Conservation (phyloP, 2,797 vertebrate species). For the Parauchenoglanis punctatus region DNA sequence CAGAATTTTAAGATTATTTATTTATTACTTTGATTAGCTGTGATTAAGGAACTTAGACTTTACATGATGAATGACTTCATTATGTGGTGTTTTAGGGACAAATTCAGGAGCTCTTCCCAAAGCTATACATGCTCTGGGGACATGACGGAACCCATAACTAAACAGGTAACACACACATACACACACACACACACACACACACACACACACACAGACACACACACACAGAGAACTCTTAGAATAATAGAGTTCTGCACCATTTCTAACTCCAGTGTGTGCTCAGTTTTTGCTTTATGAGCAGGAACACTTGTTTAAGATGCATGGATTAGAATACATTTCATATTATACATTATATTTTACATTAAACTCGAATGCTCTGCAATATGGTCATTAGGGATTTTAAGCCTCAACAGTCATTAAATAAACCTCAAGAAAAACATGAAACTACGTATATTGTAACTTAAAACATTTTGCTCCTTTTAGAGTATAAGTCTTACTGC, state of each 20-base stretch:
- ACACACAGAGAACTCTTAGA: not conserved
- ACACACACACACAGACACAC: slow-evolving; percentile 45
- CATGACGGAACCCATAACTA: slow-evolving; percentile 16
- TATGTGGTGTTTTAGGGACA: not conserved
- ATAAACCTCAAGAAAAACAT: not conserved
- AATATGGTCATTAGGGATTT: not conserved
- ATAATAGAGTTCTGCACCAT: not conserved
- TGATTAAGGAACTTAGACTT: not conserved
- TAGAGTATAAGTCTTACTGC: not conserved
- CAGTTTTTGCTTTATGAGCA: not conserved
- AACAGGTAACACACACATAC: slow-evolving; percentile 46
- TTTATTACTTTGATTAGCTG: not conserved
- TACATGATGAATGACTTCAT: not conserved
- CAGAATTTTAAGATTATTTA: not conserved
- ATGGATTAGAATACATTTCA: not conserved
- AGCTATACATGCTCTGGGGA: slow-evolving; percentile 47
- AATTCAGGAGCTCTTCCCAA: slow-evolving; percentile 54
- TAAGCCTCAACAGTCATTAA: not conserved
- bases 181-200: not conserved
- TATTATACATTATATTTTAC: not conserved
- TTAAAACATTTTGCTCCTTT: not conserved
- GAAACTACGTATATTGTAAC: no score
- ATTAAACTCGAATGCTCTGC: not conserved
- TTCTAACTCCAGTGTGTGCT: not conserved
- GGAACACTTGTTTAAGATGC: not conserved